phyloP scores from a whole-genome alignment of 2,797 vertebrate species.

The Leucoraja ocellata region DNA sequence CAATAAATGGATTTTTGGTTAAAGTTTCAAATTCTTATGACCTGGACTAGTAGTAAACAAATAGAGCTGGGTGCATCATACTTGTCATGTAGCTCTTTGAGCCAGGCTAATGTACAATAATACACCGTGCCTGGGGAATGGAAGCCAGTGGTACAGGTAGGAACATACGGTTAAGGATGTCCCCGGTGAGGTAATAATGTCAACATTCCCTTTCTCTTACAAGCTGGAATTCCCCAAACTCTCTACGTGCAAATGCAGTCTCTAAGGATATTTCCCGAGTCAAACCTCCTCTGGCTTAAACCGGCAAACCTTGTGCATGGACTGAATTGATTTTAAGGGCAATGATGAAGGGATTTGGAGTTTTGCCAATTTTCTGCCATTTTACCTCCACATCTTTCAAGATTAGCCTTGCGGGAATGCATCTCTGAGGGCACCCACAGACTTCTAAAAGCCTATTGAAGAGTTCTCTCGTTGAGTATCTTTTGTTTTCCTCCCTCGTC shows the following conservation, averaged over 20 bases:
- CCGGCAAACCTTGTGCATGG: neutral
- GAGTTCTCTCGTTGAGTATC: neutral
- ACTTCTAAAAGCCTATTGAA: neutral
- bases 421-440: neutral
- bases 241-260: neutral
- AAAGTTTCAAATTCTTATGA: neutral
- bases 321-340: neutral
- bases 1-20: neutral
- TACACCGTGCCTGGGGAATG: neutral
- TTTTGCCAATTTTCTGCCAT: neutral
- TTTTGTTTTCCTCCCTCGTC: neutral
- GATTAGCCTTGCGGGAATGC: neutral
- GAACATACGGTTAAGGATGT: neutral
- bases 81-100: neutral
- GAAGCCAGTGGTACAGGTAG: neutral
- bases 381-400: neutral
- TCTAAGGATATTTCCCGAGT: neutral
- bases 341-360: neutral
- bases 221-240: neutral
- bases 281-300: neutral
- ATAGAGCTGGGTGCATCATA: neutral
- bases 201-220: neutral
- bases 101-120: neutral
- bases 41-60: neutral
- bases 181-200: neutral